phyloP scores from a whole-genome alignment of 1,140 invertebrate species.

The Mesaphorura yosii region DNA sequence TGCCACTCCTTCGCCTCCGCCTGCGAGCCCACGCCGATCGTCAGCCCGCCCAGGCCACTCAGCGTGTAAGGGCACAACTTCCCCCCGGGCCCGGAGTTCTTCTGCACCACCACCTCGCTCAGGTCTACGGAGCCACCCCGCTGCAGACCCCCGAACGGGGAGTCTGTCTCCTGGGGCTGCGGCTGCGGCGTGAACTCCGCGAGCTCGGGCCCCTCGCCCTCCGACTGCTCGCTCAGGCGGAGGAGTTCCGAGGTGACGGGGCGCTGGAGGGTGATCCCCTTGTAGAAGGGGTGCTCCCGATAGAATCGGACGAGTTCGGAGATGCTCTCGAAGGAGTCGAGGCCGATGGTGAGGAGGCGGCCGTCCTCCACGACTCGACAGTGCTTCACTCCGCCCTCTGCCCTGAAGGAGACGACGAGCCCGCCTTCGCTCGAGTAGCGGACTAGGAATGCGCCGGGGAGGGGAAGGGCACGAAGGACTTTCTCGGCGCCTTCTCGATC shows the following conservation, averaged over 20 bases:
- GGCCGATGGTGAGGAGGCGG: constrained; percentile 75
- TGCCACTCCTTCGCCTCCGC: constrained; percentile 26
- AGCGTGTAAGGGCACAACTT: constrained; percentile 15
- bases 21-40: constrained; percentile 3
- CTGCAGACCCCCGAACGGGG: constrained; percentile 21
- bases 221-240: constrained; percentile 48
- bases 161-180: constrained; percentile 68
- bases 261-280: constrained; percentile 61
- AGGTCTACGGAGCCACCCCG: constrained; percentile 15
- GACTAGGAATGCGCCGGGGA: constrained; percentile 84
- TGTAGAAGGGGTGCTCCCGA: constrained; percentile 75
- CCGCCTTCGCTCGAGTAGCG: constrained; percentile 1
- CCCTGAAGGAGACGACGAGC: constrained; percentile 42
- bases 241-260: constrained; percentile 15
- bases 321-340: constrained; percentile 83
- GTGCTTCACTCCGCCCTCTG: constrained; percentile 86
- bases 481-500: constrained; percentile 66
- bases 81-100: constrained; percentile 1
- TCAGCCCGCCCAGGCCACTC: background rate
- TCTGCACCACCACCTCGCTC: constrained; percentile 8
- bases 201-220: constrained; percentile 77
- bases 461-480: constrained; percentile 62
- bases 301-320: constrained; percentile 84
- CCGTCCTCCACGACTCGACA: constrained; percentile 86
- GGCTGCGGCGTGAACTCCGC: constrained; percentile 87